Evolutionary conservation across 2,888 invertebrate species (phyloP).

Genomic region (Perithous albicinctus): DNA sequence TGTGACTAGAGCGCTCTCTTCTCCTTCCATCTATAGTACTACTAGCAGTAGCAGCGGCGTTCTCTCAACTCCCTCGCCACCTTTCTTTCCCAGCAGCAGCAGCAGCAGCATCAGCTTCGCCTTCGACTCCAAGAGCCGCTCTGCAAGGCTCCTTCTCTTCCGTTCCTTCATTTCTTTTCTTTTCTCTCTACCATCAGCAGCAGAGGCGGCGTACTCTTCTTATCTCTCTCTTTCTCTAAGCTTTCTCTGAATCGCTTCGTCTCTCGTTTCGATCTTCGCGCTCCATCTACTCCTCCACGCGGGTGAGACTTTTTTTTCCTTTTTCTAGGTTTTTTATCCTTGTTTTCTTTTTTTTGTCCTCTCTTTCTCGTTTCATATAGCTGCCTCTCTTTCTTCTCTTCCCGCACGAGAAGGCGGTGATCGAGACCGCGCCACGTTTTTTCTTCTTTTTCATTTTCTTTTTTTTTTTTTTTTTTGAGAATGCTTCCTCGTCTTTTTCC

Average conservation of each 20-base stretch:
- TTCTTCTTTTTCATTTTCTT: not conserved
- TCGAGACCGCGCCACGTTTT: slow-evolving; percentile 58
- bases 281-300: slow-evolving; percentile 63
- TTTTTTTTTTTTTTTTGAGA: not conserved
- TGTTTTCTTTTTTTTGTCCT: slow-evolving; percentile 18
- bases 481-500: slow-evolving; percentile 12
- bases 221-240: slow-evolving; percentile 31
- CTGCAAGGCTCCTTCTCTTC: slow-evolving; percentile 37
- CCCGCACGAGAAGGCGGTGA: slow-evolving; percentile 52
- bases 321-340: slow-evolving; percentile 18
- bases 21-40: slow-evolving; percentile 36
- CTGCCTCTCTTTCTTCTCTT: slow-evolving; percentile 6
- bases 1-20: slow-evolving; percentile 39
- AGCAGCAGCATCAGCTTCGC: too few species aligned
- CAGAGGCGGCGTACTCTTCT: slow-evolving; percentile 6
- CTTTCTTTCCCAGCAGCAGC: slow-evolving; percentile 57
- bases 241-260: slow-evolving; percentile 3
- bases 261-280: slow-evolving; percentile 59
- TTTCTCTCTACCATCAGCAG: slow-evolving; percentile 12
- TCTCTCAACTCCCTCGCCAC: slow-evolving; percentile 62
- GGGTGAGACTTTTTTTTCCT: slow-evolving; percentile 54
- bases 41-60: slow-evolving; percentile 38
- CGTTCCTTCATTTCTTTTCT: slow-evolving; percentile 42
- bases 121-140: slow-evolving; percentile 48
- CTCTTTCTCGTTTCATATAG: slow-evolving; percentile 5